Base-by-base conservation (phyloP, 1,140 invertebrate genomes). In the Drosophila rufa region DNA sequence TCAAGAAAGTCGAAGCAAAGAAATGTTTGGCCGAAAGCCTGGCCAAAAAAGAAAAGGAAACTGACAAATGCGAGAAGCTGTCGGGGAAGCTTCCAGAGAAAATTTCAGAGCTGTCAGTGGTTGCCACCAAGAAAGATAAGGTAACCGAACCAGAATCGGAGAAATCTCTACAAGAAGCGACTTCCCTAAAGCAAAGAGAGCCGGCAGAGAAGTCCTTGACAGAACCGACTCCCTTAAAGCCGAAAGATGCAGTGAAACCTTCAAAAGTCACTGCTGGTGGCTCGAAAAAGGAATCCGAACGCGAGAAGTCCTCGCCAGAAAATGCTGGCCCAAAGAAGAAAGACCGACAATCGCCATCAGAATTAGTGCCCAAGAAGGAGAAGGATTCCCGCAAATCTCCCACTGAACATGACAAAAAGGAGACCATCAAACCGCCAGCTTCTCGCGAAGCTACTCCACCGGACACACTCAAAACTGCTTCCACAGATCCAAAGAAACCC, bases 241-340 rank as follows among this genome's bases (percentile, higher is more conserved):
- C 33, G 5, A 22, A 0, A 0, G 38, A 38, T 3, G 6, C 51
- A 0, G 17, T 14, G 2, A 56, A 42, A 4, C 2, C 1, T 42
- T n/a, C 6, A 3, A 42, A 42, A n/a, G 15, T 5, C 33, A 4
- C 12, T 0, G 2, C 3, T 9, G n/a, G 1, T 9, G 27, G 2
- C 8, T 5, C 53, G 4, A 55, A 40, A n/a, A 40, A 22, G 4
- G 36, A 56, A n/a, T 7, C 14, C 3, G 51, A 55, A 4, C 33
- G 51, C 1, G 51, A 55, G 12, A 55, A 55, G 22, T 38, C 33
- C 17, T 56, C 53, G 1, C 51, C 51, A 5, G 51, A 55, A 38
- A 55, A 4, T n/a, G 3, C 33, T 3, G 6, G 17, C 4, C 19
- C 4, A 0, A 55, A 55, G 11, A 55, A 38, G 19, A 40, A 40